These are phyloP conservation scores for Siphonodentalium dalli DNA, from an alignment of 2,888 invertebrate genomes.

Conservation along the genomic window DNA sequence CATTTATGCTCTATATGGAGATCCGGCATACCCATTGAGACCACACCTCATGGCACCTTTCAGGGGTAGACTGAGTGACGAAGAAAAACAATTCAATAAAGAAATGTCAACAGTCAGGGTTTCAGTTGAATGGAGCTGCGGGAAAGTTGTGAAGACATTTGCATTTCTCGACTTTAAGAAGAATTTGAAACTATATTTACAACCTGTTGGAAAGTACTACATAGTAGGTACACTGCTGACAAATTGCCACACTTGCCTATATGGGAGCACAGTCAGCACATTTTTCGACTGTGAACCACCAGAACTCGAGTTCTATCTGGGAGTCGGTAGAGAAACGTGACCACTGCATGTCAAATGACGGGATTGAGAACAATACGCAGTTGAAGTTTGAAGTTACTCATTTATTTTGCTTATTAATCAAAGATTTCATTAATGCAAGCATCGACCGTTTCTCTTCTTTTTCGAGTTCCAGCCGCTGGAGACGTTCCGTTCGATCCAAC, in stretches of 20 bases:
- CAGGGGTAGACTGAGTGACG: conserved; percentile 6
- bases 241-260: conserved; percentile 22
- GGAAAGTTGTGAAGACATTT: conserved; percentile 6
- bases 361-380: no score
- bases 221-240: conserved; percentile 20
- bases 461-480: no score
- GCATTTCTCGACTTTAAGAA: conserved; percentile 15
- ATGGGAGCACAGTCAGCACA: conserved; percentile 2
- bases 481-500: no score
- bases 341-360: no score
- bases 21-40: conserved; percentile 18
- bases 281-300: conserved; percentile 8
- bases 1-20: conserved; percentile 9
- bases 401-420: no score
- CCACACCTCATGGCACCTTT: conserved; percentile 7
- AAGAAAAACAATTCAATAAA: conserved; percentile 14
- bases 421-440: no score
- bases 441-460: no score
- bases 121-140: conserved; percentile 19
- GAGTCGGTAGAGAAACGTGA: no score
- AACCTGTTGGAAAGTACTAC: conserved; percentile 31
- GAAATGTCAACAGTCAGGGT: conserved; percentile 18
- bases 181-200: conserved; percentile 22
- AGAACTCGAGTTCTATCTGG: conserved; percentile 7
- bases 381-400: no score